These are phyloP conservation scores for Astur gentilis DNA, from an alignment of 2,113 vertebrate genomes.

Conservation along the genomic window DNA sequence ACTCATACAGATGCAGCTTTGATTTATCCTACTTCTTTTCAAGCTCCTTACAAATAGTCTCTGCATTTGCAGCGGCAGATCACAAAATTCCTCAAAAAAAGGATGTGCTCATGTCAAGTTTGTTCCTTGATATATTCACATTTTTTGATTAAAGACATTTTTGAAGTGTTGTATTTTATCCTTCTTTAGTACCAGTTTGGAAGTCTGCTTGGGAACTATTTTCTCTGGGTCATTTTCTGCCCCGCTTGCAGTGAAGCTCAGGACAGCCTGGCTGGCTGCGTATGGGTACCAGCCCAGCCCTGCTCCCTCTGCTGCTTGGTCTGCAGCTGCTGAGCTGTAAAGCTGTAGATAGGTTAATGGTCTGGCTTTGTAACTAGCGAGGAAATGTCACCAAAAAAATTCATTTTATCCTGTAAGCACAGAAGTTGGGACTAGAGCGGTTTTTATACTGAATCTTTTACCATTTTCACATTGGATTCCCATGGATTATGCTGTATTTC, in stretches of 20 bases:
- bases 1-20: background rate
- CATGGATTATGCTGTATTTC: background rate
- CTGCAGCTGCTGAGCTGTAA: background rate
- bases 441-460: background rate
- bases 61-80: background rate
- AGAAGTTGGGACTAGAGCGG: background rate
- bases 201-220: background rate
- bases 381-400: background rate
- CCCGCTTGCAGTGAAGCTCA: fast-evolving
- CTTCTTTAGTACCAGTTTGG: background rate
- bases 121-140: background rate
- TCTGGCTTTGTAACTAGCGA: background rate
- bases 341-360: background rate
- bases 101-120: background rate
- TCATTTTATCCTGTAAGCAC: background rate
- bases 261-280: background rate
- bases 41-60: background rate
- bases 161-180: background rate
- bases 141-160: background rate
- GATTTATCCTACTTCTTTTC: background rate
- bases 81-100: background rate
- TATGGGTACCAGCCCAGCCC: background rate
- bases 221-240: background rate
- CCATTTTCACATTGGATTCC: background rate
- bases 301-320: background rate